phyloP scores from a whole-genome alignment of 2,797 vertebrate species.

The Neosalanx taihuensis region DNA sequence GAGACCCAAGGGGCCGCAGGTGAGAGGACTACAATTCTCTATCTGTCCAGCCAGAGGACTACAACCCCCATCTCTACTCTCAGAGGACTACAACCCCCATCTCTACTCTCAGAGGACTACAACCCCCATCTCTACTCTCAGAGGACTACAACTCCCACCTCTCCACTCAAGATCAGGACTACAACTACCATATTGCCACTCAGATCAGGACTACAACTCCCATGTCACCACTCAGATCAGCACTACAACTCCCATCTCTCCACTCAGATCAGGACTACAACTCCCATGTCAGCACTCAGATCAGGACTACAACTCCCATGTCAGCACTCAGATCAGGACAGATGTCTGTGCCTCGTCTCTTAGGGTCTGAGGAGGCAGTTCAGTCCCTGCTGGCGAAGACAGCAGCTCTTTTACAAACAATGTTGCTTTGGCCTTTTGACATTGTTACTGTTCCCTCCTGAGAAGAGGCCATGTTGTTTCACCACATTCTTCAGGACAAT shows the following conservation, averaged over 20 bases:
- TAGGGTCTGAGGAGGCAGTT: constrained; percentile 50
- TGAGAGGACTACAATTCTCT: constrained; percentile 56
- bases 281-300: constrained; percentile 42
- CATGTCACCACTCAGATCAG: not conserved
- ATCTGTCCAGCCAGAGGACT: constrained; percentile 12
- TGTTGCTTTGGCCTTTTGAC: constrained; percentile 12
- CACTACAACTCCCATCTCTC: constrained; percentile 30
- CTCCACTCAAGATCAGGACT: not conserved
- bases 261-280: no score
- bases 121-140: constrained; percentile 37
- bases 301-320: constrained; percentile 9
- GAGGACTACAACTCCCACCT: constrained; percentile 20
- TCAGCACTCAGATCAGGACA: not conserved
- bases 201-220: constrained; percentile 44
- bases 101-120: not conserved
- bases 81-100: constrained; percentile 41
- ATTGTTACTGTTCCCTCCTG: constrained; percentile 42
- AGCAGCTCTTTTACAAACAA: constrained; percentile 41
- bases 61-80: constrained; percentile 33
- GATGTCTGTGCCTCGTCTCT: constrained; percentile 73
- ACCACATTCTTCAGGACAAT: constrained; percentile 69
- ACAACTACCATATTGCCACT: constrained; percentile 15
- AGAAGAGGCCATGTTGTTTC: constrained; percentile 78
- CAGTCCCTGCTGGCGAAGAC: constrained; percentile 77
- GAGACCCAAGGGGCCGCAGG: constrained; percentile 66